These are phyloP conservation scores for Mallotus villosus DNA, from an alignment of 2,797 vertebrate genomes.

Conservation along the genomic window DNA sequence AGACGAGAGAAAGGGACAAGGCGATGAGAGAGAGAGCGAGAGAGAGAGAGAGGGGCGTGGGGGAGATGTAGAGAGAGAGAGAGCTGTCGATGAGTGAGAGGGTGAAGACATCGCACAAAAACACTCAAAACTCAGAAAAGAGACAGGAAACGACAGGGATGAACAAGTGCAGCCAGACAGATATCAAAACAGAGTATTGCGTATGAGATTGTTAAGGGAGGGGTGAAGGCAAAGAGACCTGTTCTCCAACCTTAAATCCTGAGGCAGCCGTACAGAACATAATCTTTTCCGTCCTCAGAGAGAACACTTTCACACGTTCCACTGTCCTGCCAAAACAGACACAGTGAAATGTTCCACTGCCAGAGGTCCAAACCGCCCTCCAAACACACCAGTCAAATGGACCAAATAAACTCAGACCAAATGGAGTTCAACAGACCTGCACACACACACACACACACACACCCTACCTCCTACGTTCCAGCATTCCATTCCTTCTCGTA, in stretches of 20 bases:
- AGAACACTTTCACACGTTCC: conserved; percentile 58
- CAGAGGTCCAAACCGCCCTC: conserved; percentile 45
- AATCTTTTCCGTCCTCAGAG: conserved; percentile 45
- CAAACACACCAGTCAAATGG: conserved; percentile 4
- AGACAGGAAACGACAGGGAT: too few species aligned
- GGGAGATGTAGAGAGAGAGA: conserved; percentile 36
- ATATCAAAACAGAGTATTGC: neutral
- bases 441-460: neutral
- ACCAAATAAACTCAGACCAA: too few species aligned
- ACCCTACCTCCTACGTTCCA: conserved; percentile 18
- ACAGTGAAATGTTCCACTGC: conserved; percentile 44
- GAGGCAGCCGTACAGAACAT: neutral
- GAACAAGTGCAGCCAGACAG: conserved; percentile 5
- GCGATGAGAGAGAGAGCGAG: conserved; percentile 29
- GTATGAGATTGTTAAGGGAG: too few species aligned
- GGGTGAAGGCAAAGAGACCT: too few species aligned
- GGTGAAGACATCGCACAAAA: neutral
- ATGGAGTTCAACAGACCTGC: neutral
- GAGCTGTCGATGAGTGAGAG: conserved; percentile 9
- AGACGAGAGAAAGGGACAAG: neutral
- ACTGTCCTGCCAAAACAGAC: conserved; percentile 50
- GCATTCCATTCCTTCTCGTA: conserved; percentile 47
- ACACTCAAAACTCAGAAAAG: too few species aligned
- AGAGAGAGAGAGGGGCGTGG: conserved; percentile 20
- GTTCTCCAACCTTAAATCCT: neutral